Percentiles rank a stretch among this genome's conserved stretches.
Conservation (phyloP, 2,113 vertebrate species). For the Pholis gunnellus region DNA sequence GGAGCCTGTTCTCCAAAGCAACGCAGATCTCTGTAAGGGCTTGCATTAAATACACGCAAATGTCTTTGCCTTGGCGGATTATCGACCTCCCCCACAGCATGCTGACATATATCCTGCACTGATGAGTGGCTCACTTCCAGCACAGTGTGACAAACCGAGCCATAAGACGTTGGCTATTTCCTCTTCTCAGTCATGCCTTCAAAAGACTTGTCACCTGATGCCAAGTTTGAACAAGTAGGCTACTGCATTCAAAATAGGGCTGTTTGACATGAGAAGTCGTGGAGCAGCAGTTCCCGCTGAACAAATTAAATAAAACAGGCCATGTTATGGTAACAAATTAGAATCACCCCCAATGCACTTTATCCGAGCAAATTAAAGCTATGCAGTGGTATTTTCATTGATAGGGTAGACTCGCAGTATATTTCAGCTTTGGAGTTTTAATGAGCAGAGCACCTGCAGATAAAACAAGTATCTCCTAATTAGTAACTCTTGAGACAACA, state of each 20-base stretch:
- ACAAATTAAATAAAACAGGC: background rate
- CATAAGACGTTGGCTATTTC: constrained; percentile 28
- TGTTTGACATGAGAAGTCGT: background rate
- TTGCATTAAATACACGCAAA: constrained; percentile 62
- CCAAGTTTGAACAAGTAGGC: constrained; percentile 13
- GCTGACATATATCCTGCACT: constrained; percentile 57
- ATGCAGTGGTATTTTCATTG: background rate
- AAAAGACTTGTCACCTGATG: background rate
- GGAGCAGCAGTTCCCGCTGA: background rate
- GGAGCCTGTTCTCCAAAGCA: constrained; percentile 15
- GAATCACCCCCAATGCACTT: background rate
- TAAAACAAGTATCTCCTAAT: constrained; percentile 18
- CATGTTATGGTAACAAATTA: background rate
- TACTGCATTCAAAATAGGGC: background rate
- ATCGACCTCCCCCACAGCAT: constrained; percentile 56
- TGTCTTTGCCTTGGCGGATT: constrained; percentile 49
- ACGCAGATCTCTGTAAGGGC: constrained; percentile 13
- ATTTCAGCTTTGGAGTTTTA: constrained; percentile 16
- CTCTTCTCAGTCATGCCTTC: constrained; percentile 17
- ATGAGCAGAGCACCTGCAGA: constrained; percentile 17
- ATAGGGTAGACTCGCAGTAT: background rate
- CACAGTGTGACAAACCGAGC: constrained; percentile 25
- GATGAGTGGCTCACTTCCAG: constrained; percentile 51
- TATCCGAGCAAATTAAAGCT: background rate
- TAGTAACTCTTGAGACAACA: constrained; percentile 20